These are phyloP conservation scores for Eulemur rufifrons DNA, from an alignment of 2,113 vertebrate genomes.

Conservation along the genomic window DNA sequence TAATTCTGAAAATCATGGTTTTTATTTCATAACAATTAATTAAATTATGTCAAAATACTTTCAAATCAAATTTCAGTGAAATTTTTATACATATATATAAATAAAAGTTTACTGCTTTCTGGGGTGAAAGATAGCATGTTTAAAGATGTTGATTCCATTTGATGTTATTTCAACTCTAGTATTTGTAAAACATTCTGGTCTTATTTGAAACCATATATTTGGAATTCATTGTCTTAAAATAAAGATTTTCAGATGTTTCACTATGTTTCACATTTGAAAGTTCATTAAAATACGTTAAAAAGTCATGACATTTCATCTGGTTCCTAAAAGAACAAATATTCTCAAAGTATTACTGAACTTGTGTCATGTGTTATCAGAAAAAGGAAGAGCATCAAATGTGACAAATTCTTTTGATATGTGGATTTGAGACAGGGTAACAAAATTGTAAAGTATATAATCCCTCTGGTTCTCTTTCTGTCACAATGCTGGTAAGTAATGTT, in stretches of 20 bases:
- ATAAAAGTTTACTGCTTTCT: background rate
- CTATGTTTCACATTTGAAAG: background rate
- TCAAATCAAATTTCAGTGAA: background rate
- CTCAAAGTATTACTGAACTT: background rate
- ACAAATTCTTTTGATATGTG: background rate
- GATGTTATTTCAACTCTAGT: background rate
- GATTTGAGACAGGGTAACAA: background rate
- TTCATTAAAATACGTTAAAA: background rate
- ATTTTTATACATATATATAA: background rate
- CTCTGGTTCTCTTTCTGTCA: background rate
- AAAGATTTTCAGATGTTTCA: background rate
- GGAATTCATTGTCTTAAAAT: background rate
- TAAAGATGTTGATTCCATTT: background rate
- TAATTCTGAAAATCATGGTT: background rate
- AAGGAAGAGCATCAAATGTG: background rate
- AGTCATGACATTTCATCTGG: background rate
- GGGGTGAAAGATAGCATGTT: background rate
- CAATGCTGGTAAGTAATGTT: background rate
- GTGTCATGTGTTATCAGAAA: background rate
- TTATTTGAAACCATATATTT: conserved; percentile 2
- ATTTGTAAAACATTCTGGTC: background rate
- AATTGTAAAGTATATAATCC: background rate
- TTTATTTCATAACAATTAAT: background rate
- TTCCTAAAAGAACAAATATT: background rate
- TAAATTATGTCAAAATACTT: background rate